These are phyloP conservation scores for Himalopsyche anomala DNA, from an alignment of 2,888 invertebrate species.

Conservation along the genomic window DNA sequence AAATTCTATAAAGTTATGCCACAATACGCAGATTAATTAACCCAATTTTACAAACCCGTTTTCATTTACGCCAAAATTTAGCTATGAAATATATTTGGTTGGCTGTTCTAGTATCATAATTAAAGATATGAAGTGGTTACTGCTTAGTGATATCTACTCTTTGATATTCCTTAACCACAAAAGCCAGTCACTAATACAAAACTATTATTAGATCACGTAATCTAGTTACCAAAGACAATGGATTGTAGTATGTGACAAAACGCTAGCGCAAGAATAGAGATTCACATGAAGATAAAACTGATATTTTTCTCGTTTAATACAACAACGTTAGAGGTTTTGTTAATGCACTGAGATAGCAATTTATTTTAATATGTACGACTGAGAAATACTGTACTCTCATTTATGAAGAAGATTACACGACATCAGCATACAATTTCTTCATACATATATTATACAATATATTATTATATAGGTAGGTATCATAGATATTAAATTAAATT, in stretches of 20 bases:
- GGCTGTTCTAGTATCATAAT: constrained; percentile 9
- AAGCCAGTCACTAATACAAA: constrained; percentile 34
- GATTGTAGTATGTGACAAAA: constrained; percentile 34
- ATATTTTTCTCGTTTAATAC: constrained; percentile 1
- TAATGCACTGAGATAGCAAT: too few relatives aligned
- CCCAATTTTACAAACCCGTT: constrained; percentile 41
- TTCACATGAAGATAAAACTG: constrained; percentile 12
- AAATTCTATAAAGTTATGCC: constrained; percentile 27
- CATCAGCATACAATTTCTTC: too few relatives aligned
- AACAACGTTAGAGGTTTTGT: neutral
- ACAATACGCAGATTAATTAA: constrained; percentile 32
- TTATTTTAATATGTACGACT: too few relatives aligned
- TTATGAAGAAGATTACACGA: too few relatives aligned
- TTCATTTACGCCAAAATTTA: constrained; percentile 26
- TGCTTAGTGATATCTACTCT: constrained; percentile 13
- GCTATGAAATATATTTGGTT: constrained; percentile 21
- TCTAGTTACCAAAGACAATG: constrained; percentile 34
- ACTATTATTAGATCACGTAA: constrained; percentile 40
- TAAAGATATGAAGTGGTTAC: constrained; percentile 35
- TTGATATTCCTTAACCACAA: constrained; percentile 18
- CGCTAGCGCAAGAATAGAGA: constrained; percentile 13
- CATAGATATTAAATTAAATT: too few relatives aligned
- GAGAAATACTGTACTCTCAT: too few relatives aligned
- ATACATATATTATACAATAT: too few relatives aligned
- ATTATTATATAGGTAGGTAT: too few relatives aligned